Base-by-base conservation (phyloP, 2,113 vertebrate genomes). In the Alosa alosa region DNA sequence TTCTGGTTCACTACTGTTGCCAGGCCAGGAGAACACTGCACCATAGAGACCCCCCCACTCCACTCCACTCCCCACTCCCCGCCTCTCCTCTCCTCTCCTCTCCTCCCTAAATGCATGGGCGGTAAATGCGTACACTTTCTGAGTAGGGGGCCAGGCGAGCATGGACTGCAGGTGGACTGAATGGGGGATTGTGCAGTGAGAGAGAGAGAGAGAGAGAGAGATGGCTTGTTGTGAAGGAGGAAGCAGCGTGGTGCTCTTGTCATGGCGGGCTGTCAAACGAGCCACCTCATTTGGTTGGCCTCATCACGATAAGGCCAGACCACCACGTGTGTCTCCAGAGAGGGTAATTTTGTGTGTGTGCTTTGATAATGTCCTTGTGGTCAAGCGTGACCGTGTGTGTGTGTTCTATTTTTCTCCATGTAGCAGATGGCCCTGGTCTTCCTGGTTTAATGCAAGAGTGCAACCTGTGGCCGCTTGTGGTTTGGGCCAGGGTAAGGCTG, bases 251-350 rank as follows among this genome's bases (percentile, higher is more conserved):
- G 22, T n/a, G 6, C 6, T 25, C 22, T 1, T 2, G n/a, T 13
- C 0, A 60, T 68, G 89, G 82, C 86, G 31, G 31, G 31, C 31
- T 87, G 87, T 88, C 64, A 83, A 81, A 68, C 83, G 75, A 45
- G 86, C 81, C 87, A 36, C 86, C 90, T 91, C 85, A 64, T 91
- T 92, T 90, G 87, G 88, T 88, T 88, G 82, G 52, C 75, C 90
- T 84, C 84, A 22, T 88, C 82, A 64, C 57, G 83, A 92, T 84
- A 86, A 49, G 81, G 78, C 88, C 87, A 46, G 25, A 64, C 57
- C 11, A 25, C 60, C 41, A 18, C 44, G 90, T 89, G 91, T 89
- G 89, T 25, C 22, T 64, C n/a, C 22, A 72, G n/a, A 25, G 64
- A 10, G 31, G 31, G 31, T 31, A 0, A 31, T 31, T 31, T 31